Conservation (phyloP, 2,888 invertebrate genomes). For the Pheosia gnoma region DNA sequence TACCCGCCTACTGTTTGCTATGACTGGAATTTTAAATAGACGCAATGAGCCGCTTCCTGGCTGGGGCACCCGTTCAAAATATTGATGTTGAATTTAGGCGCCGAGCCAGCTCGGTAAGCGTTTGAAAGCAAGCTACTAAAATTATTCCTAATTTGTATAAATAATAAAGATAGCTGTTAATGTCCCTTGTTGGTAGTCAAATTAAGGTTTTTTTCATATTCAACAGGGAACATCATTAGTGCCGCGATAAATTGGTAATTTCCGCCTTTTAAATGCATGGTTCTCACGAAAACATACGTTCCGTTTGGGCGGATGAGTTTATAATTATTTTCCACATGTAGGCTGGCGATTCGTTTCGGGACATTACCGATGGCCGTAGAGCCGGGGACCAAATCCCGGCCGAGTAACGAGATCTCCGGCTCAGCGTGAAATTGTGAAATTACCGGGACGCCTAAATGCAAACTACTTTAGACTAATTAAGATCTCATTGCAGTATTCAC, state of each 20-base stretch:
- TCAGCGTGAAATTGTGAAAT: constrained; percentile 81
- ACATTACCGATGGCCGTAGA: constrained; percentile 72
- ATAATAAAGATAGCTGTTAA: constrained; percentile 2
- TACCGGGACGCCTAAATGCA: constrained; percentile 60
- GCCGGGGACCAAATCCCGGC: constrained; percentile 63
- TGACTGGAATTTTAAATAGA: constrained; percentile 48
- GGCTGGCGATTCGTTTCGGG: constrained; percentile 71
- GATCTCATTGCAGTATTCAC: constrained; percentile 24
- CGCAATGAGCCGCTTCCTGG: constrained; percentile 42
- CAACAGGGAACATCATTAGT: constrained; percentile 7
- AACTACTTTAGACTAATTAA: constrained; percentile 42
- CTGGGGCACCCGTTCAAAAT: constrained; percentile 30
- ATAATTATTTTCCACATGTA: constrained; percentile 80
- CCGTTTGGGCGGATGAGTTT: constrained; percentile 61
- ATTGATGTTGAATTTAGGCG: constrained; percentile 29
- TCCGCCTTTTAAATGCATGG: constrained; percentile 50
- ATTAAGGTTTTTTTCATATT: constrained; percentile 1
- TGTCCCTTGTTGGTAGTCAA: constrained; percentile 6
- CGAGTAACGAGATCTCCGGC: constrained; percentile 74
- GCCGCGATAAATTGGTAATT: constrained; percentile 57
- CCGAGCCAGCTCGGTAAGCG: constrained; percentile 4
- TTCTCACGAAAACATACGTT: constrained; percentile 65
- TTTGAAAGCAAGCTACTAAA: neutral
- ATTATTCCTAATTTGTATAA: neutral
- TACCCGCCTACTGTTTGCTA: constrained; percentile 30